Evolutionary conservation across 2,113 vertebrate species (phyloP).

Genomic region (Stigmatopora nigra): DNA sequence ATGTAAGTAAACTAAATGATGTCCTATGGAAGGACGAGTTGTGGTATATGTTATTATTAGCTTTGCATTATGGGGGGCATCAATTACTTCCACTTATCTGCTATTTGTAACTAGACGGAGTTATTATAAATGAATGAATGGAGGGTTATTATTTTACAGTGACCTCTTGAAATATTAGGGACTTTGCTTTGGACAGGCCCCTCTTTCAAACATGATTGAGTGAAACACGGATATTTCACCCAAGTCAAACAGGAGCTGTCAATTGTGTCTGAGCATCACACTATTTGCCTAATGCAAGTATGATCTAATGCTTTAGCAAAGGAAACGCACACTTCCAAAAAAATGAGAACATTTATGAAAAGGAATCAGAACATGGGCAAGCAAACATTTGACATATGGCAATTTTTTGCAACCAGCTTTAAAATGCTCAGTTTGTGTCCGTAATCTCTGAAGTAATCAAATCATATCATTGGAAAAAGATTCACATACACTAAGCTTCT

Average conservation of each 20-base stretch:
- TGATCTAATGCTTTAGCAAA: background rate
- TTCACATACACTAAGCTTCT: slow-evolving; percentile 49
- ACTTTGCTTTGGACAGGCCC: too few species aligned
- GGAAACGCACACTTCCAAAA: background rate
- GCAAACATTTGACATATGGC: slow-evolving; percentile 10
- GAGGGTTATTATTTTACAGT: too few species aligned
- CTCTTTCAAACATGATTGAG: background rate
- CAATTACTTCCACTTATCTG: background rate
- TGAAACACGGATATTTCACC: background rate
- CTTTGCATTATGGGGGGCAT: background rate
- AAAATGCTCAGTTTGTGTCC: slow-evolving; percentile 25
- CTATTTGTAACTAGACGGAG: too few species aligned
- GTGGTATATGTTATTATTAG: background rate
- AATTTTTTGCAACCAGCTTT: slow-evolving; percentile 15
- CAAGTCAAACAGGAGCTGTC: background rate
- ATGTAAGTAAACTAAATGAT: background rate
- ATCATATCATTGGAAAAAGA: slow-evolving; percentile 48
- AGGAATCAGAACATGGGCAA: background rate
- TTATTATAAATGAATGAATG: too few species aligned
- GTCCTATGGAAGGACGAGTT: background rate
- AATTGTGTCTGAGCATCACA: background rate
- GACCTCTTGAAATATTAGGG: too few species aligned
- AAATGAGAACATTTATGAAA: background rate
- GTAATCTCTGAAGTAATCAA: slow-evolving; percentile 38
- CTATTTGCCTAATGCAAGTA: background rate